Evolutionary conservation across 1,140 invertebrate genomes (phyloP), one percentile per base, ranked within the genome.

Genomic region (Heliconius himera): DNA sequence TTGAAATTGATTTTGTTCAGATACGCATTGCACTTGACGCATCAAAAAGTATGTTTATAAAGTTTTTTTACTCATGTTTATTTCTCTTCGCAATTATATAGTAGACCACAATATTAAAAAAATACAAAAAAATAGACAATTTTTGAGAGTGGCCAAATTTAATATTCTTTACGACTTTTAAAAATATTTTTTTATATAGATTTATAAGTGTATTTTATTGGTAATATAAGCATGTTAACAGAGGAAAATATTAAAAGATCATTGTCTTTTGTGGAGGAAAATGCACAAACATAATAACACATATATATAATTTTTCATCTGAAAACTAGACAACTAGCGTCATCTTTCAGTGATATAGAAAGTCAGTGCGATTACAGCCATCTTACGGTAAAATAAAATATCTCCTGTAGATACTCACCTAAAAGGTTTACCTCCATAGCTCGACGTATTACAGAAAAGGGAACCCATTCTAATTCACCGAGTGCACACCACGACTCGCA

Each of bases 401-500:
- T 71, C 38, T 74, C 79, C 11, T 56, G 76, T 80, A 82, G 66
- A 70, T 74, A 87, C 92, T 91, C 84, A 89, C 96, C 97, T 66
- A 98, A 94, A 83, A 98, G 95, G 95, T 98, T 97, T 75, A 97
- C 95, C 75, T 97, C 96, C 88, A 96, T 95, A 41, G 97, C 96
- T 87, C 96, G 96, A 85, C 96, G 96, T 84, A 97, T 96, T 76
- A 97, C 96, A 4, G 96, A 95, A 82, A 96, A 96, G 60, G 97
- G 97, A 77, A 98, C 96, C 97, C 97, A 98, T 94, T 99, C 98
- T 77, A 98, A 96, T 95, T 98, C 98, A 1, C 98, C 98, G 73
- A 98, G 96, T 26, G 97, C 97, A 84, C 97, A 97, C 96, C 98
- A 98, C 36, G 97, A 97, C 74, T 98, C 97, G 85, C 98, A 98